Conservation (phyloP, 1,140 invertebrate species). For the Sesamia nonagrioides region DNA sequence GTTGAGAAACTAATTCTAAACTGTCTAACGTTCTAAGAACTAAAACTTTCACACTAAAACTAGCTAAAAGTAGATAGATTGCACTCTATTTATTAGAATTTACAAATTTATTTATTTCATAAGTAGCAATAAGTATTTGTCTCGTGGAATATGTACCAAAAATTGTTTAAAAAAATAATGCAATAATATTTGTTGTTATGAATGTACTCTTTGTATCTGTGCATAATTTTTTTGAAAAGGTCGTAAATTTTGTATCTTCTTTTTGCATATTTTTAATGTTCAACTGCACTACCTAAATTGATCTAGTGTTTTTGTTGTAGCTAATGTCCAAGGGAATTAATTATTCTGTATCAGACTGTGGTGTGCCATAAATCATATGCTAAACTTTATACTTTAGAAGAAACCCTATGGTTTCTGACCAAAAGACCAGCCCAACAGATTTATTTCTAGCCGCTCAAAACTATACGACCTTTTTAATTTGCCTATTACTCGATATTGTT, state of each 20-base stretch:
- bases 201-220: slow-evolving; percentile 6
- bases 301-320: too few relatives aligned
- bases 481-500: not conserved
- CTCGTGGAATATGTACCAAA: slow-evolving; percentile 31
- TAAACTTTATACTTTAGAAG: not conserved
- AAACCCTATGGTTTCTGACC: not conserved
- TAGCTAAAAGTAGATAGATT: slow-evolving; percentile 56
- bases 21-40: slow-evolving; percentile 51
- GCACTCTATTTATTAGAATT: slow-evolving; percentile 53
- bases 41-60: slow-evolving; percentile 50
- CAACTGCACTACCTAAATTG: too few relatives aligned
- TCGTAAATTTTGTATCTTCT: not conserved
- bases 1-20: slow-evolving; percentile 22
- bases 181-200: slow-evolving; percentile 23
- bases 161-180: slow-evolving; percentile 20
- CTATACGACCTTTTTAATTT: slow-evolving; percentile 13
- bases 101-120: slow-evolving; percentile 51
- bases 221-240: slow-evolving; percentile 19
- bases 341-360: too few relatives aligned
- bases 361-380: too few relatives aligned
- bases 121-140: slow-evolving; percentile 44
- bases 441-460: not conserved
- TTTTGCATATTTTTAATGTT: not conserved
- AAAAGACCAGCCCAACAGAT: not conserved
- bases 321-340: too few relatives aligned